Percentiles rank a stretch among this genome's conserved stretches.
Evolutionary conservation across 1,140 invertebrate species (phyloP).

Genomic region (Cardiocondyla obscurior): DNA sequence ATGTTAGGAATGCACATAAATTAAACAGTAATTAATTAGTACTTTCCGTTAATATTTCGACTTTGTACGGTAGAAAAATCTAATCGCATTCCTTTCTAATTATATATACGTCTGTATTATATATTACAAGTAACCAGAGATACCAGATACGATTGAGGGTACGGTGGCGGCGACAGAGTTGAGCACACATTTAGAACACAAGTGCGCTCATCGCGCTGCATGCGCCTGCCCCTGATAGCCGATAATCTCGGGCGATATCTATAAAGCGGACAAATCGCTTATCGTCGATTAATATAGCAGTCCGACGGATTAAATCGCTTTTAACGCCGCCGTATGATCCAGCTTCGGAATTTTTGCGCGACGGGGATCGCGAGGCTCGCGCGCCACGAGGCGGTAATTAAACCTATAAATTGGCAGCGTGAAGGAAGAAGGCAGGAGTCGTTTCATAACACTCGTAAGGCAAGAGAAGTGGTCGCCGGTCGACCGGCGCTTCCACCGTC

Average conservation of each 20-base stretch:
- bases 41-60: background rate
- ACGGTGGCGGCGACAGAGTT: background rate
- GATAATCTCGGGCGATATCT: slow-evolving; percentile 25
- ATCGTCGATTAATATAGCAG: slow-evolving; percentile 42
- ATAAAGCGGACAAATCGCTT: slow-evolving; percentile 39
- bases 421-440: slow-evolving; percentile 22
- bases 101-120: background rate
- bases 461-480: slow-evolving; percentile 35
- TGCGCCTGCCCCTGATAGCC: background rate
- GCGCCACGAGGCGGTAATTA: slow-evolving; percentile 60
- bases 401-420: slow-evolving; percentile 62
- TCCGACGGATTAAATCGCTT: slow-evolving; percentile 44
- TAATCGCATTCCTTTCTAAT: background rate
- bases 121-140: background rate
- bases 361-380: background rate
- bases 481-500: slow-evolving; percentile 24
- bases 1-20: background rate
- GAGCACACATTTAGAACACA: background rate
- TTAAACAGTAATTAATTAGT: background rate
- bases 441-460: slow-evolving; percentile 71
- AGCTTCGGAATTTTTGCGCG: background rate
- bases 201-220: background rate
- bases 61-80: background rate
- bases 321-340: slow-evolving; percentile 36
- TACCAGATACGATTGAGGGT: background rate